These are phyloP conservation scores for Phymatocera aterrima DNA, from an alignment of 2,888 invertebrate species.

Conservation along the genomic window DNA sequence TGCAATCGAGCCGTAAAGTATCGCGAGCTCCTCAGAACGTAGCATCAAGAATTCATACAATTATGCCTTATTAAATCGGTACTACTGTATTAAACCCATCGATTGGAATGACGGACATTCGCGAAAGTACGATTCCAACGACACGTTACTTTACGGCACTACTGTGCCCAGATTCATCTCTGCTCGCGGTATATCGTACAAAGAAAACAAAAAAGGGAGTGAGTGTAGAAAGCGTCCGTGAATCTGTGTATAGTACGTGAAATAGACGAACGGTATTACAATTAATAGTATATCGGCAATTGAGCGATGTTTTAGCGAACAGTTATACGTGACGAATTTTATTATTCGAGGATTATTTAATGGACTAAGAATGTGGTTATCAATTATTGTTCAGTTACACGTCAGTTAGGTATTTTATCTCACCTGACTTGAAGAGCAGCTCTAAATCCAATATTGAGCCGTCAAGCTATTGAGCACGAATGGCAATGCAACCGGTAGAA, in stretches of 20 bases:
- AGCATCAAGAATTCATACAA: no score
- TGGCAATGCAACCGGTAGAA: conserved; percentile 28
- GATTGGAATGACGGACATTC: no score
- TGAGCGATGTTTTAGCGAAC: neutral
- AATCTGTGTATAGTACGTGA: neutral
- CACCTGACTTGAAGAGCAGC: neutral
- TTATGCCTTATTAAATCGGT: no score
- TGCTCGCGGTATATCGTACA: neutral
- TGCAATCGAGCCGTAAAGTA: no score
- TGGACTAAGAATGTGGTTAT: neutral
- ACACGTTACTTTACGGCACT: neutral
- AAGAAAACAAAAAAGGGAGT: neutral
- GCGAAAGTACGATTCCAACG: neutral
- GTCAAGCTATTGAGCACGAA: conserved; percentile 23
- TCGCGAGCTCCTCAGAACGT: no score
- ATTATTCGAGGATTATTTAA: neutral
- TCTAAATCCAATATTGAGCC: conserved; percentile 2
- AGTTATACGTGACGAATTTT: no score
- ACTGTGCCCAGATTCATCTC: neutral
- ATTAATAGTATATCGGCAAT: neutral
- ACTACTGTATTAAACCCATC: no score
- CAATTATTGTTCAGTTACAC: no score
- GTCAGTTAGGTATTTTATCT: neutral
- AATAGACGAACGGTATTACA: neutral
- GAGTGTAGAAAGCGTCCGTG: neutral